Percentiles rank a stretch among this genome's conserved stretches.
phyloP scores from a whole-genome alignment of 2,113 vertebrate genomes.

The Megaceryle maxima region DNA sequence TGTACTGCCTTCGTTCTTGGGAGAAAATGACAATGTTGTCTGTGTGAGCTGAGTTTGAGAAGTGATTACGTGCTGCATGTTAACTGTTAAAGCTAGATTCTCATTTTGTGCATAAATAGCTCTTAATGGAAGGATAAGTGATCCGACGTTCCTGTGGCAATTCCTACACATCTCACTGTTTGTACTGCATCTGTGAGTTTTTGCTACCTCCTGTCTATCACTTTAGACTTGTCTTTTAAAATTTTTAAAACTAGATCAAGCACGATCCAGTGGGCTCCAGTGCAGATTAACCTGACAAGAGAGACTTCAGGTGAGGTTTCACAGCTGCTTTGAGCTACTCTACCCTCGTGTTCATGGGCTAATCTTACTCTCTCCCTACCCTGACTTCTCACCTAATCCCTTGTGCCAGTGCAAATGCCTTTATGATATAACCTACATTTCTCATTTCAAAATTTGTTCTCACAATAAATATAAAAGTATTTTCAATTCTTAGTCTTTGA shows the following conservation, averaged over 20 bases:
- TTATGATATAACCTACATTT: not conserved
- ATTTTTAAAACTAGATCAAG: not conserved
- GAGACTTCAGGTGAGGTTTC: not conserved
- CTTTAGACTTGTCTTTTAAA: not conserved
- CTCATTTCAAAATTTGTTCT: not conserved
- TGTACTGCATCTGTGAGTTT: not conserved
- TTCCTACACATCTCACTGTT: not conserved
- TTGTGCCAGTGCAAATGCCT: not conserved
- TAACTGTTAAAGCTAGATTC: not conserved
- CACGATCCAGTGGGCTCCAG: not conserved
- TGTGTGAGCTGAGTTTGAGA: not conserved
- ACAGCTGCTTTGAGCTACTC: not conserved
- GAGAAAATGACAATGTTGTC: not conserved
- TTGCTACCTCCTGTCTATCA: not conserved
- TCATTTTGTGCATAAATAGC: not conserved
- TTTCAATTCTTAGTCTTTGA: not conserved
- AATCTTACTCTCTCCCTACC: not conserved
- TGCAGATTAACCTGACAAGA: not conserved
- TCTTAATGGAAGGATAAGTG: not conserved
- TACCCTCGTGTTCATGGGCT: not conserved
- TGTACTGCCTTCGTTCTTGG: not conserved
- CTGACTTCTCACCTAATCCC: not conserved
- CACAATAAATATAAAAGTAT: not conserved
- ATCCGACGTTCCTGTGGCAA: accelerated
- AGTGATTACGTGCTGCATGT: not conserved